Percentiles rank a stretch among this genome's conserved stretches.
phyloP scores from a whole-genome alignment of 2,888 invertebrate species.

The Chromoteleia sp. region DNA sequence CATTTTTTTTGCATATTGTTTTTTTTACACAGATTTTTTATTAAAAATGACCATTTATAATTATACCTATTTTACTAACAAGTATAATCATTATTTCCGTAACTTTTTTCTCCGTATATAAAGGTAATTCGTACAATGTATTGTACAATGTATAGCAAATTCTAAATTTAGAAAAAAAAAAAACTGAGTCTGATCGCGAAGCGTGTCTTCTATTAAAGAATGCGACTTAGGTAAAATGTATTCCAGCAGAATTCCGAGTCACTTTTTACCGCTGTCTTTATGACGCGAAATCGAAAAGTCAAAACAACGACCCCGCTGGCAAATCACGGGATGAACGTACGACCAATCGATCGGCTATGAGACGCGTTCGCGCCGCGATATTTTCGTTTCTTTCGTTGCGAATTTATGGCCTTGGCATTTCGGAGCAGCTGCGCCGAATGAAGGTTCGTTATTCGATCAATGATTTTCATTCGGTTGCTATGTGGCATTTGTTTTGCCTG shows the following conservation, averaged over 20 bases:
- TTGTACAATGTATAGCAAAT: no score
- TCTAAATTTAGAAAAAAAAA: background rate
- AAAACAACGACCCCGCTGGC: constrained; percentile 38
- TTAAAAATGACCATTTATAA: no score
- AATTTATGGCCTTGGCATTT: constrained; percentile 66
- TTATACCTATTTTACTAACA: no score
- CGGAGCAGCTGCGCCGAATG: constrained; percentile 64
- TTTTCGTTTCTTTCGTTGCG: constrained; percentile 62
- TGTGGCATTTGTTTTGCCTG: constrained; percentile 51
- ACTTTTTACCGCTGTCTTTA: constrained; percentile 30
- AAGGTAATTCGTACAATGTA: no score
- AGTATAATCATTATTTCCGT: no score
- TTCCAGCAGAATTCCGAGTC: constrained; percentile 14
- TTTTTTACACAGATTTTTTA: no score
- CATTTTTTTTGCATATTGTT: no score
- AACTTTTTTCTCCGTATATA: no score
- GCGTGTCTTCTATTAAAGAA: constrained; percentile 6
- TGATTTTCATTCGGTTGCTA: constrained; percentile 63
- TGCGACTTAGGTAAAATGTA: constrained; percentile 28
- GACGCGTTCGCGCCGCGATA: constrained; percentile 48
- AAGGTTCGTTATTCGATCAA: constrained; percentile 64
- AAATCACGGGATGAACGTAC: constrained; percentile 48
- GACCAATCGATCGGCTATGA: constrained; percentile 49
- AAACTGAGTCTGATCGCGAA: background rate
- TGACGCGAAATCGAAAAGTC: constrained; percentile 44